Percentiles rank a stretch among this genome's conserved stretches.
phyloP scores from a whole-genome alignment of 2,888 invertebrate species.

The Plemyria rubiginata region DNA sequence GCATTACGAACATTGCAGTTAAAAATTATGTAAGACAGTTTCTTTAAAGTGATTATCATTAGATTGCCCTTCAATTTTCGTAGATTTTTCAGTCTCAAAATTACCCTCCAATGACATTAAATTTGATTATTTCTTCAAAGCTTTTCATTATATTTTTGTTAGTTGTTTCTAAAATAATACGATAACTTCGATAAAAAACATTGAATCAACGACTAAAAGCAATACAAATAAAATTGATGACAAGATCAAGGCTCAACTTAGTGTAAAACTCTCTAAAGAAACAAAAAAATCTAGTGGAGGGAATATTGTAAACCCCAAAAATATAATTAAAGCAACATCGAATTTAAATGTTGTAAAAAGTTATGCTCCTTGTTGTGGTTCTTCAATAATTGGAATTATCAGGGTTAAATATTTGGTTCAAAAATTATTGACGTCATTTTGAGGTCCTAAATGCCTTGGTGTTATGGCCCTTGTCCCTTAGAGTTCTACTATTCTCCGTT shows the following conservation, averaged over 20 bases:
- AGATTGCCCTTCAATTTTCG: conserved; percentile 7
- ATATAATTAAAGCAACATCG: conserved; percentile 76
- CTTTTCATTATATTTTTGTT: conserved; percentile 5
- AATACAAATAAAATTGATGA: conserved; percentile 64
- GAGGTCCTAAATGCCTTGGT: conserved; percentile 53
- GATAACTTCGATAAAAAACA: conserved; percentile 33
- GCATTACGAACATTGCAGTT: conserved; percentile 12
- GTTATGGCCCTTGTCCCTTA: conserved; percentile 31
- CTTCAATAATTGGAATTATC: conserved; percentile 81
- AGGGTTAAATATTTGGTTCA: conserved; percentile 80
- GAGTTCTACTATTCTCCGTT: conserved; percentile 59
- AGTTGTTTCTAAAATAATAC: conserved; percentile 15
- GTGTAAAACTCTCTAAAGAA: conserved; percentile 60
- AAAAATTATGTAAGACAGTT: neutral
- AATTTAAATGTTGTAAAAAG: conserved; percentile 78
- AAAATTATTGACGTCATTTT: conserved; percentile 54
- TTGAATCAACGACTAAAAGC: conserved; percentile 72
- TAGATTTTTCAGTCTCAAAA: neutral
- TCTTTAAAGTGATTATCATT: conserved; percentile 13
- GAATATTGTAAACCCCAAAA: conserved; percentile 58
- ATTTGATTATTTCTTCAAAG: neutral
- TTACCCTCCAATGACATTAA: neutral
- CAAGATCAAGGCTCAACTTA: conserved; percentile 77
- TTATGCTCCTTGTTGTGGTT: conserved; percentile 76
- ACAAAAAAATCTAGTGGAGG: conserved; percentile 50